phyloP scores from a whole-genome alignment of 1,140 invertebrate species.

The Melitaea cinxia region DNA sequence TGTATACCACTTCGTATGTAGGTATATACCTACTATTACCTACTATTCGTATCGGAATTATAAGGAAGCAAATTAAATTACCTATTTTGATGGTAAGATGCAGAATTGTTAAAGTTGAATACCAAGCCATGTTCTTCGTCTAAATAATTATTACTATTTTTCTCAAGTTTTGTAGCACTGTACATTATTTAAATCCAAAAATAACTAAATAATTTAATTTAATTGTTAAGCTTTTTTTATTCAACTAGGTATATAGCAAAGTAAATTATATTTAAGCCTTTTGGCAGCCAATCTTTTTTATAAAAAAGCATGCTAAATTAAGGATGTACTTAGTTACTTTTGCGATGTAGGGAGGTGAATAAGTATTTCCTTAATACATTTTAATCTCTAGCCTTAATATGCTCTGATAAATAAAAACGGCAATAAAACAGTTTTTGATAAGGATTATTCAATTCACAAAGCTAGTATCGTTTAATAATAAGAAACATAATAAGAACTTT shows the following conservation, averaged over 20 bases:
- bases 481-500: neutral
- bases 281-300: no score
- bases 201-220: no score
- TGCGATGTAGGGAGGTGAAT: conserved; percentile 7
- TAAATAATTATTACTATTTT: no score
- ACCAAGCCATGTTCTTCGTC: neutral
- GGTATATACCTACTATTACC: neutral
- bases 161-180: no score
- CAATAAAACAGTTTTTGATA: conserved; percentile 11
- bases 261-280: no score
- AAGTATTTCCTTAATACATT: conserved; percentile 16
- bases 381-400: conserved; percentile 20
- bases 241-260: no score
- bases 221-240: no score
- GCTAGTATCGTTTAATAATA: neutral
- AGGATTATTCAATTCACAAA: conserved; percentile 6
- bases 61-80: neutral
- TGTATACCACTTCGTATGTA: conserved; percentile 18
- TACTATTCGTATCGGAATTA: neutral
- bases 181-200: no score
- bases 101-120: neutral
- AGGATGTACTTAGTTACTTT: conserved; percentile 6
- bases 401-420: conserved; percentile 15
- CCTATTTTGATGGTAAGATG: neutral
- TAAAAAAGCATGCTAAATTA: neutral